phyloP scores from a whole-genome alignment of 1,140 invertebrate genomes.

The Lordiphosa mommai region DNA sequence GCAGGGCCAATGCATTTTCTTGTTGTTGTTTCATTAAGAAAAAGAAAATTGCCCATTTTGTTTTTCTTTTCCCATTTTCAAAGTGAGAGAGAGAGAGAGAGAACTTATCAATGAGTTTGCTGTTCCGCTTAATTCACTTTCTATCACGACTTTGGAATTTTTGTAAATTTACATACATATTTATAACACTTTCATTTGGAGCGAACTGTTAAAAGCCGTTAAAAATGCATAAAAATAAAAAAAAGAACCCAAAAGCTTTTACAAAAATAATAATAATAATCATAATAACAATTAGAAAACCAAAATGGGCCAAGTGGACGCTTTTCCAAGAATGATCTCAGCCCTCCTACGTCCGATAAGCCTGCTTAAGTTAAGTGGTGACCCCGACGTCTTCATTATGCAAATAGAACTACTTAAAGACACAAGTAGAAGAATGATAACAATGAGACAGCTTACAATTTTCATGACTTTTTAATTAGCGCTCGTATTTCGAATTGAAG shows the following conservation, averaged over 20 bases:
- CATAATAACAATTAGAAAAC: conserved; percentile 43
- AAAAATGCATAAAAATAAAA: conserved; percentile 51
- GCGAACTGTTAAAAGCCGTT: conserved; percentile 28
- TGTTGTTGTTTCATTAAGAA: conserved; percentile 41
- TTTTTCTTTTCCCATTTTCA: too few species aligned
- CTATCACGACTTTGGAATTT: conserved; percentile 50
- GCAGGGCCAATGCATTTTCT: background rate
- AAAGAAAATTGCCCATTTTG: conserved; percentile 25
- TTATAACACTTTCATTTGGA: conserved; percentile 61
- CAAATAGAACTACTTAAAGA: conserved; percentile 32
- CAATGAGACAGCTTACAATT: conserved; percentile 28
- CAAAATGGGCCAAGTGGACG: background rate
- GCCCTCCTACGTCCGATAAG: too few species aligned
- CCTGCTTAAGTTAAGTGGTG: conserved; percentile 43
- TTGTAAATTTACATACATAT: conserved; percentile 36
- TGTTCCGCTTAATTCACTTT: conserved; percentile 30
- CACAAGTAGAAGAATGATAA: background rate
- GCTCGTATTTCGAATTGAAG: conserved; percentile 17
- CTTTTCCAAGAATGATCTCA: too few species aligned
- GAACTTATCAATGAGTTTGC: conserved; percentile 36
- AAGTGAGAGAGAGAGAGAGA: conserved; percentile 8
- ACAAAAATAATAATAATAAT: conserved; percentile 23
- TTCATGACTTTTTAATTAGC: conserved; percentile 63
- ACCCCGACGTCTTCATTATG: conserved; percentile 65
- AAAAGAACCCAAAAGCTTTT: too few species aligned